Conservation (phyloP, 1,140 invertebrate genomes). For the Epicauta chinensis region DNA sequence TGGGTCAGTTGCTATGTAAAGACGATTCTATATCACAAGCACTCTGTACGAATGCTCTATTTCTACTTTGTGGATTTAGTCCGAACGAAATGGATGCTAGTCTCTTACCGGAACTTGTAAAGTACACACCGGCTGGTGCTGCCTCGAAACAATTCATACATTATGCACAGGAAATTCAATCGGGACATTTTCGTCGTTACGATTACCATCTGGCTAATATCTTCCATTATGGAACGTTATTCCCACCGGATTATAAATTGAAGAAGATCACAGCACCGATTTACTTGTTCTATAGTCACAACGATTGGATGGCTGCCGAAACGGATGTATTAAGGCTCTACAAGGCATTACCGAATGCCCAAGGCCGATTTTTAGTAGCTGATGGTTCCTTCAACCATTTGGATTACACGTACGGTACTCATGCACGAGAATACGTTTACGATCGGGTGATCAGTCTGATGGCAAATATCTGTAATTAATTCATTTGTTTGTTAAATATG, state of each 20-base stretch:
- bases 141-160: constrained; percentile 69
- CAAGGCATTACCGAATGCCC: constrained; percentile 42
- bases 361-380: constrained; percentile 18
- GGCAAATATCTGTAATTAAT: not conserved
- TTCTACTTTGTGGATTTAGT: constrained; percentile 51
- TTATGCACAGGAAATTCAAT: constrained; percentile 57
- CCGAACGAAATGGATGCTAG: constrained; percentile 50
- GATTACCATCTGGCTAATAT: constrained; percentile 42
- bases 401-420: constrained; percentile 20
- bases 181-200: constrained; percentile 53
- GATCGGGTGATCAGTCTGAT: constrained; percentile 21
- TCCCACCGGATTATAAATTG: constrained; percentile 49
- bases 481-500: too few species aligned
- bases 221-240: constrained; percentile 16
- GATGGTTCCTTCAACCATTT: constrained; percentile 21
- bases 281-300: constrained; percentile 46
- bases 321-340: constrained; percentile 36
- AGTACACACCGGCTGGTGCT: constrained; percentile 77
- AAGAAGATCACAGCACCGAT: constrained; percentile 52
- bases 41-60: constrained; percentile 52
- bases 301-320: constrained; percentile 42
- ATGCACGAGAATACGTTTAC: constrained; percentile 23
- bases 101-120: constrained; percentile 65
- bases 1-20: constrained; percentile 45
- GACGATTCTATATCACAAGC: constrained; percentile 43